Conservation (phyloP, 2,888 invertebrate species). For the Periphyllus acericola region DNA sequence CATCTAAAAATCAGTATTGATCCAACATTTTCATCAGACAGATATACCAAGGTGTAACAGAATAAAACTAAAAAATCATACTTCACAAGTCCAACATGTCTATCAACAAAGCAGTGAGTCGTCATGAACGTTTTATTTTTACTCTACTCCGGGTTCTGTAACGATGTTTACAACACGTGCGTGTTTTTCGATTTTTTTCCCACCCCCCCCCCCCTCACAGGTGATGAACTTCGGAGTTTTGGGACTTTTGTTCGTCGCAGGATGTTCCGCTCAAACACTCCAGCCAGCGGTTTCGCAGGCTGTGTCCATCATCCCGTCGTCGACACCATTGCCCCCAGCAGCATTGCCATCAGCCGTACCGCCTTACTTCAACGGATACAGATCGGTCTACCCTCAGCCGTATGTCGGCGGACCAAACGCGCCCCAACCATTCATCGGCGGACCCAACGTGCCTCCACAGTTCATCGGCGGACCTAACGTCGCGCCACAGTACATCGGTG, state of each 20-base stretch:
- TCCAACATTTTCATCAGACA: background rate
- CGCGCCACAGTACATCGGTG: background rate
- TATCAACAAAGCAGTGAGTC: slow-evolving; percentile 20
- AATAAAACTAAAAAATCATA: background rate
- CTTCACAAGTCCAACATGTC: slow-evolving; percentile 18
- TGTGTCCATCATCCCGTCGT: background rate
- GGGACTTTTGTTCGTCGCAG: background rate
- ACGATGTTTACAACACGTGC: background rate
- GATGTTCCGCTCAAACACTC: slow-evolving; percentile 35
- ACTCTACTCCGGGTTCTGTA: background rate
- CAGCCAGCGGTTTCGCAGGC: background rate
- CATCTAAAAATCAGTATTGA: slow-evolving; percentile 45
- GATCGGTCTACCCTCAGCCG: slow-evolving; percentile 49
- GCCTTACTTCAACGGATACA: slow-evolving; percentile 40
- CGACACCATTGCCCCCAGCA: slow-evolving; percentile 30
- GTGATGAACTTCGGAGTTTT: background rate
- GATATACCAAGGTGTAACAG: background rate
- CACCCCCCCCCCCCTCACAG: no score
- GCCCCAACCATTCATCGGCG: background rate
- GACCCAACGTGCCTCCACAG: no score
- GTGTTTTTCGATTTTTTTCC: background rate
- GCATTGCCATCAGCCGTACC: background rate
- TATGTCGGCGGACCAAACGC: slow-evolving; percentile 36
- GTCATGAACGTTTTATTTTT: background rate
- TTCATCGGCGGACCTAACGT: background rate